Percentiles rank a stretch among this genome's conserved stretches.
Conservation (phyloP, 1,140 invertebrate genomes). For the Helicoverpa zea region DNA sequence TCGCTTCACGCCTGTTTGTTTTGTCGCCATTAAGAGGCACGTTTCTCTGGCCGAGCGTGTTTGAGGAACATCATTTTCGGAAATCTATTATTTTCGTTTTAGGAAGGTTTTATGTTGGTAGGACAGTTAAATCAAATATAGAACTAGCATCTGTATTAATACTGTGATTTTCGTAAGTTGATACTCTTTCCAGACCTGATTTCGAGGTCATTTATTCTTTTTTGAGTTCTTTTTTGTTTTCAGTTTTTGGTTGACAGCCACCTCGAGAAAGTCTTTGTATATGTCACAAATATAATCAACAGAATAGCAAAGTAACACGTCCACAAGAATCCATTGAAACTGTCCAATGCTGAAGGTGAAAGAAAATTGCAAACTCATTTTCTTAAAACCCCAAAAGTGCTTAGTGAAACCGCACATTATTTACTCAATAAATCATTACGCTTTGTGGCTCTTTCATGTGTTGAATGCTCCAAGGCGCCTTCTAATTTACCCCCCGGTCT, state of each 20-base stretch:
- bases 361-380: constrained; percentile 21
- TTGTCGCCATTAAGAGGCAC: neutral
- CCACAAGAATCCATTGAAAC: neutral
- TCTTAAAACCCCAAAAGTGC: neutral
- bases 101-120: no score
- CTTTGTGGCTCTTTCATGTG: constrained; percentile 29
- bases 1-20: neutral
- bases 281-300: no score
- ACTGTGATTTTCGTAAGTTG: no score
- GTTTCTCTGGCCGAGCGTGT: neutral
- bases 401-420: constrained; percentile 27
- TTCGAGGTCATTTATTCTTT: no score
- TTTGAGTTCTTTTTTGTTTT: no score
- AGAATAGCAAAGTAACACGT: neutral
- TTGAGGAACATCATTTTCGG: neutral
- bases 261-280: no score
- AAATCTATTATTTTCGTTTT: no score
- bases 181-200: no score
- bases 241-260: no score
- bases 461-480: neutral
- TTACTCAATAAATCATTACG: constrained; percentile 36
- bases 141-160: no score
- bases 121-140: no score
- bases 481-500: constrained; percentile 3
- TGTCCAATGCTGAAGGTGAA: neutral